Evolutionary conservation across 2,888 invertebrate genomes (phyloP).

Genomic region (Noctua janthina): DNA sequence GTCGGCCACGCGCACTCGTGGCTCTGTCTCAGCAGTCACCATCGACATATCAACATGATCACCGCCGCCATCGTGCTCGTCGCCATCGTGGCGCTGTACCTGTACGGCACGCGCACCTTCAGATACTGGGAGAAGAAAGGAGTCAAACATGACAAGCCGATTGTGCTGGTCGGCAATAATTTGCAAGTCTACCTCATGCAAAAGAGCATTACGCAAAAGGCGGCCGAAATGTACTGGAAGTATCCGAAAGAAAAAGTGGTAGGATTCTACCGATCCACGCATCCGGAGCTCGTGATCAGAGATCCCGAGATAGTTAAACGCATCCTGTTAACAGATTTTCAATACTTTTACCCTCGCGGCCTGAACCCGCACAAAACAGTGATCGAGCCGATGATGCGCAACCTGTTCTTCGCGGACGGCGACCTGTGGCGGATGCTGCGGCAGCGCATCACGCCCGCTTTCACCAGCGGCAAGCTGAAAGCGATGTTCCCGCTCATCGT

Average conservation of each 20-base stretch:
- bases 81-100: constrained; percentile 68
- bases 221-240: constrained; percentile 74
- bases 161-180: constrained; percentile 74
- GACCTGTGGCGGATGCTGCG: constrained; percentile 81
- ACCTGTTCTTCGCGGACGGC: constrained; percentile 81
- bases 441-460: constrained; percentile 82
- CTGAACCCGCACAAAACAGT: constrained; percentile 70
- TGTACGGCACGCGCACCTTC: constrained; percentile 76
- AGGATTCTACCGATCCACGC: constrained; percentile 74
- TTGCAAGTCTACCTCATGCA: constrained; percentile 63
- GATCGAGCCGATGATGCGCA: constrained; percentile 78
- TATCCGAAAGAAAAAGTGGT: constrained; percentile 78
- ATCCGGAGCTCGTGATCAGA: constrained; percentile 74
- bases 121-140: constrained; percentile 75
- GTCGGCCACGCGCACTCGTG: neutral
- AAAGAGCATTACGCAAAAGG: constrained; percentile 73
- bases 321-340: constrained; percentile 75
- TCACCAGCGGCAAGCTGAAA: constrained; percentile 80
- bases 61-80: constrained; percentile 50
- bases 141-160: constrained; percentile 76
- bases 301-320: constrained; percentile 77
- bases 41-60: constrained; percentile 18
- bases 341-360: constrained; percentile 75
- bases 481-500: constrained; percentile 83
- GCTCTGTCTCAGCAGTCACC: neutral